A percentile compares a stretch with the other conserved stretches of the same genome.
Evolutionary conservation across 2,113 vertebrate species (phyloP).

Genomic region (Heterocephalus glaber): DNA sequence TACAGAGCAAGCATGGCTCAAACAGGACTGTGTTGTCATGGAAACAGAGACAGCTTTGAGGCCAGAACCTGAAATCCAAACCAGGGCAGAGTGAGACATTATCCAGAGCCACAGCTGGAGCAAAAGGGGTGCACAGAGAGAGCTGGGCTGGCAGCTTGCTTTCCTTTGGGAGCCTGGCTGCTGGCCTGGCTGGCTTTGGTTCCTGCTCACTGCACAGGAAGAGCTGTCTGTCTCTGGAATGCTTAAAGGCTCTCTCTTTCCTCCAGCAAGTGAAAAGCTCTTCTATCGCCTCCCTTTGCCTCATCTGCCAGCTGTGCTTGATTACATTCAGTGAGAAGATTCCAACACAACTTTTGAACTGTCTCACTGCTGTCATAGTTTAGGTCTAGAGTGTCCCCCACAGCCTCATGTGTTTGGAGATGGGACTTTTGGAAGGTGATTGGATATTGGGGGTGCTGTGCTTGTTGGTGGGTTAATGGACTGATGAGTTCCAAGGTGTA

Average conservation of each 20-base stretch:
- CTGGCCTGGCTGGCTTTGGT: background rate
- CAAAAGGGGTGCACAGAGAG: background rate
- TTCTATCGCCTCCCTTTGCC: background rate
- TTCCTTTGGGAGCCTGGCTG: background rate
- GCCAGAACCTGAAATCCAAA: constrained; percentile 49
- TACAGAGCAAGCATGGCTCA: background rate
- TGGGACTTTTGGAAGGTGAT: background rate
- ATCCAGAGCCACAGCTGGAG: background rate
- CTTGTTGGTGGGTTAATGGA: background rate
- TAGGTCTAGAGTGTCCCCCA: background rate
- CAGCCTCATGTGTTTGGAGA: background rate
- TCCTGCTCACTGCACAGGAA: background rate
- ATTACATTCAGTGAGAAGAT: background rate
- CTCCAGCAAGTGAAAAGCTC: background rate
- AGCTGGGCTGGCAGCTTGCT: background rate
- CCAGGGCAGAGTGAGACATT: background rate
- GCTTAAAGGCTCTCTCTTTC: background rate
- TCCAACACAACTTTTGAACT: background rate
- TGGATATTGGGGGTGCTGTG: background rate
- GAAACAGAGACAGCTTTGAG: constrained; percentile 68
- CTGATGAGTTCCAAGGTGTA: background rate
- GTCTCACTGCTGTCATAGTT: background rate
- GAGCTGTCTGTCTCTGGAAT: background rate
- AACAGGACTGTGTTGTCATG: constrained; percentile 58
- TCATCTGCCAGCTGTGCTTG: background rate